A percentile compares a stretch with the other conserved stretches of the same genome.
phyloP scores from a whole-genome alignment of 1,140 invertebrate species.

The Megalopta genalis region DNA sequence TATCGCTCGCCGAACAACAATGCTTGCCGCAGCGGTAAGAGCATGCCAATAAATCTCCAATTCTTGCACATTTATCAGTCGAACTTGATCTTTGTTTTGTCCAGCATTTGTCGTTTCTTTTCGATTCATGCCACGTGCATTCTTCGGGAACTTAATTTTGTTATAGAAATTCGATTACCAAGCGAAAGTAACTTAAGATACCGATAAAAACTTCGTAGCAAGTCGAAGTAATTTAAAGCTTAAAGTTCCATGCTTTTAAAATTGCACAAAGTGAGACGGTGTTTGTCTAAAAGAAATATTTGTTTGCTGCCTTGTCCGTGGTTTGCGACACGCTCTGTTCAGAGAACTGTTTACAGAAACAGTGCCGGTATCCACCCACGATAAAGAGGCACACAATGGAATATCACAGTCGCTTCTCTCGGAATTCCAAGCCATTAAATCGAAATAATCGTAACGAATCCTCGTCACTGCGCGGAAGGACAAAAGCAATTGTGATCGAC shows the following conservation, averaged over 20 bases:
- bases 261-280: no score
- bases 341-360: slow-evolving; percentile 28
- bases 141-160: no score
- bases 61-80: slow-evolving; percentile 32
- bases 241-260: no score
- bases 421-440: not conserved
- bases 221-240: no score
- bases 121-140: no score
- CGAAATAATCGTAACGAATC: not conserved
- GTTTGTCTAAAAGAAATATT: not conserved
- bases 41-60: slow-evolving; percentile 39
- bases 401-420: slow-evolving; percentile 20
- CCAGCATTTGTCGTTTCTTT: no score
- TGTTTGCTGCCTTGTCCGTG: slow-evolving; percentile 2
- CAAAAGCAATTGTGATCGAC: not conserved
- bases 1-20: slow-evolving; percentile 42
- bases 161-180: no score
- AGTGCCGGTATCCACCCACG: slow-evolving; percentile 30
- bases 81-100: not conserved
- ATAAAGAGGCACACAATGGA: slow-evolving; percentile 21
- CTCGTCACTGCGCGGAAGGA: not conserved
- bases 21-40: slow-evolving; percentile 14
- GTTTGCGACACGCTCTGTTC: slow-evolving; percentile 6
- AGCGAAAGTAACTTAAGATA: no score
- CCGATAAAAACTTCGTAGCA: no score